Conservation (phyloP, 2,888 invertebrate species). For the Lysandra bellargus region DNA sequence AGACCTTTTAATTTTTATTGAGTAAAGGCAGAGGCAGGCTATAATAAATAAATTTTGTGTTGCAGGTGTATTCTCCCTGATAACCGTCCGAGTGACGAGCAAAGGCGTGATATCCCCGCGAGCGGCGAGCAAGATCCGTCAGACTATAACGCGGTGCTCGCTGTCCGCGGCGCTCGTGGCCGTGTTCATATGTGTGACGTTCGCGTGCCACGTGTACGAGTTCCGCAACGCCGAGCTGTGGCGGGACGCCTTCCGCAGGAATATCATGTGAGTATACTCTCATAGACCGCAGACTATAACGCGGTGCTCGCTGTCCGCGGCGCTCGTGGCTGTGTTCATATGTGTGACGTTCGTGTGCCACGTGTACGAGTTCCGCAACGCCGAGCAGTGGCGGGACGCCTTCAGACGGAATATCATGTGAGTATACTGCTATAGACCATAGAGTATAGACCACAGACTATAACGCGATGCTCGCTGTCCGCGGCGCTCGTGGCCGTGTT, state of each 20-base stretch:
- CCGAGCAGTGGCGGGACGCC: slow-evolving; percentile 87
- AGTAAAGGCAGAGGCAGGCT: no score
- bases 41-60: not conserved
- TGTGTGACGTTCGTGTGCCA: slow-evolving; percentile 91
- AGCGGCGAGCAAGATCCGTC: slow-evolving; percentile 91
- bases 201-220: slow-evolving; percentile 91
- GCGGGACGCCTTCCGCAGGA: slow-evolving; percentile 87
- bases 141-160: slow-evolving; percentile 92
- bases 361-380: slow-evolving; percentile 88
- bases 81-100: slow-evolving; percentile 89
- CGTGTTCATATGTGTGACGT: slow-evolving; percentile 88
- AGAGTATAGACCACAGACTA: slow-evolving; percentile 79
- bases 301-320: slow-evolving; percentile 90
- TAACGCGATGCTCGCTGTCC: slow-evolving; percentile 91
- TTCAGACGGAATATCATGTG: slow-evolving; percentile 91
- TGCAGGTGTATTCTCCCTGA: slow-evolving; percentile 87
- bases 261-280: slow-evolving; percentile 86
- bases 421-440: slow-evolving; percentile 55
- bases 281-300: slow-evolving; percentile 84
- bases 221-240: slow-evolving; percentile 87
- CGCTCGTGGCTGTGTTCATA: slow-evolving; percentile 88
- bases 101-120: slow-evolving; percentile 91
- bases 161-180: slow-evolving; percentile 88
- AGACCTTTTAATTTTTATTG: no score
- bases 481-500: slow-evolving; percentile 88